Base-by-base conservation (phyloP, 1,140 invertebrate genomes). In the Drosophila sturtevanti region DNA sequence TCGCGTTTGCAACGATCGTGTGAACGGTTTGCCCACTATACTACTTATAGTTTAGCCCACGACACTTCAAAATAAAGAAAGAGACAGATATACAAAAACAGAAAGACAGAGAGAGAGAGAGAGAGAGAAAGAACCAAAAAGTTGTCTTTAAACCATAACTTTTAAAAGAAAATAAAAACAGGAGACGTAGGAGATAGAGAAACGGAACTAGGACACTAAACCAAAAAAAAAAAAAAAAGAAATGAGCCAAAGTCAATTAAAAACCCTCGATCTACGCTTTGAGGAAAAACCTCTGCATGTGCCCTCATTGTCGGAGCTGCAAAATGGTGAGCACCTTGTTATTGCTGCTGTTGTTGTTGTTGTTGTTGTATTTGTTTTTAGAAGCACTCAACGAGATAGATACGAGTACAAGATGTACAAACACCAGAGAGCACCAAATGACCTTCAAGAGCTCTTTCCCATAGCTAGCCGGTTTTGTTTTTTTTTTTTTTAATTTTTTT, bases 291-390 rank as follows among this genome's bases (percentile, higher is more conserved):
- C 75, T 12, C 85, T 94, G 27, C 73, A 93, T 78, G 82, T 92
- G 67, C 94, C 94, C 48, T 44, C 91, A 18, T 77, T 94, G 38
- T 82, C 92, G 16, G 93, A 94, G 91, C 59, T 94, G 58, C 91
- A 92, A 81, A 82, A 89, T 71, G 92, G 94, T 94, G 87, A 92
- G 68, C 78, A 67, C 60, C 7, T 44, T 16, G 4, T 44, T 44
- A 44, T 44, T 31, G 27, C 27, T 31, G 27, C 0, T 31, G 27
- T 31, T 31, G 3, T 31, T 31, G 27, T 31, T 6, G 3, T 31
- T 31, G 27, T 31, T 31, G 4, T 3, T 31, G n/a, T 38, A 38
- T 44, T 44, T 21, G 18, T 48, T 2, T 21, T 18, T 21, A 10
- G 58, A 79, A 56, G 63, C 7, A 65, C 52, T 44, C 66, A 63